phyloP scores from a whole-genome alignment of 2,888 invertebrate species.

The Amphimallon solstitiale region DNA sequence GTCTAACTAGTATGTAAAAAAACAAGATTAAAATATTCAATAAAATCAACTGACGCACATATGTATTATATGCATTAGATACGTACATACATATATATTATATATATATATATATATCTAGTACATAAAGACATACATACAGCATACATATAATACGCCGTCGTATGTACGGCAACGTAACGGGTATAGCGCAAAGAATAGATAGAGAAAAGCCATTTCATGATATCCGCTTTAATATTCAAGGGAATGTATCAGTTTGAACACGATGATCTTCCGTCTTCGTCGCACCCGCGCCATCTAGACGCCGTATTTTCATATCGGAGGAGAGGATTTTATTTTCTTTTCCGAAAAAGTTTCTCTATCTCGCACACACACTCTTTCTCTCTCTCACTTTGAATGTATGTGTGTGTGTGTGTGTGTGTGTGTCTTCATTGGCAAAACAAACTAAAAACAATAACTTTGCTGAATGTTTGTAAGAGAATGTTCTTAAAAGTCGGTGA shows the following conservation, averaged over 20 bases:
- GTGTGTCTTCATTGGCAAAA: constrained; percentile 56
- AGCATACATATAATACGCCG: constrained; percentile 16
- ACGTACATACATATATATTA: not conserved
- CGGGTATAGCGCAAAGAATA: constrained; percentile 23
- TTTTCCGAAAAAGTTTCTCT: constrained; percentile 54
- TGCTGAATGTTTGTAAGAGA: constrained; percentile 44
- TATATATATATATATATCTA: too few species aligned
- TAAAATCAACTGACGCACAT: constrained; percentile 18
- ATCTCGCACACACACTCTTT: constrained; percentile 5
- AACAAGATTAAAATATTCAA: constrained; percentile 27
- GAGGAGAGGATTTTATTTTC: constrained; percentile 54
- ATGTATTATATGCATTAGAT: constrained; percentile 13
- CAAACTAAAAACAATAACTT: constrained; percentile 58
- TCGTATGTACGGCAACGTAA: constrained; percentile 20
- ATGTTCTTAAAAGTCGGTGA: constrained; percentile 34
- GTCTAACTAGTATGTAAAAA: not conserved
- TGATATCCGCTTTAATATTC: constrained; percentile 57
- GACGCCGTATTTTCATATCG: constrained; percentile 42
- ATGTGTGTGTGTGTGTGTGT: constrained; percentile 41
- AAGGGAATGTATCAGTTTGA: constrained; percentile 53
- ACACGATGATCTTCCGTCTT: constrained; percentile 40
- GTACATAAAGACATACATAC: not conserved
- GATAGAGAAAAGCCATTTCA: constrained; percentile 36
- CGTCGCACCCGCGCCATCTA: constrained; percentile 42
- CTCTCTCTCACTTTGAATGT: too few species aligned